Percentiles rank a stretch among this genome's conserved stretches.
phyloP scores from a whole-genome alignment of 2,113 vertebrate genomes.

The Campylorhamphus procurvoides region DNA sequence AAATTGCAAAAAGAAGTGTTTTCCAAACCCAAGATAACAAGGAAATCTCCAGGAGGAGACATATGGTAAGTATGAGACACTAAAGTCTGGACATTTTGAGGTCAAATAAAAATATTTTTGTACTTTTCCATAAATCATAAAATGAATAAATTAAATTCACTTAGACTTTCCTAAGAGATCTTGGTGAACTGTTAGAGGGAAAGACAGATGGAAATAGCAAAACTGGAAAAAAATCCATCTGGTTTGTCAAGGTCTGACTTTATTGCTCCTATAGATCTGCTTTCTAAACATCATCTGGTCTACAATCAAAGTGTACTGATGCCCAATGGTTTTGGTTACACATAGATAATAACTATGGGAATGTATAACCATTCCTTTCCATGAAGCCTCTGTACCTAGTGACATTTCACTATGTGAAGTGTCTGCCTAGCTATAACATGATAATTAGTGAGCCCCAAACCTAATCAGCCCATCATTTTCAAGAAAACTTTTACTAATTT shows the following conservation, averaged over 20 bases:
- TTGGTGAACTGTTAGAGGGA: neutral
- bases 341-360: neutral
- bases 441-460: neutral
- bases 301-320: neutral
- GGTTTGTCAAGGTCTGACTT: neutral
- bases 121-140: neutral
- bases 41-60: slow-evolving; percentile 4
- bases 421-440: neutral
- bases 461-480: neutral
- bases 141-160: neutral
- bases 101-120: neutral
- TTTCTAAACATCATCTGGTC: neutral
- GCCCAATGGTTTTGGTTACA: neutral
- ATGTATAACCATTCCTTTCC: neutral
- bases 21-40: slow-evolving; percentile 9
- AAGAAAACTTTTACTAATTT: neutral
- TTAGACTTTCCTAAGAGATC: neutral
- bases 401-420: neutral
- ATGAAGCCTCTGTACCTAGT: neutral
- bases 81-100: slow-evolving; percentile 43
- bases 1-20: slow-evolving; percentile 32
- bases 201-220: slow-evolving; percentile 1
- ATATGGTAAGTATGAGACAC: neutral
- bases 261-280: neutral
- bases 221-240: neutral